Percentiles rank a stretch among this genome's conserved stretches.
These are phyloP conservation scores for Noctua fimbriata DNA, from an alignment of 2,888 invertebrate genomes.

Conservation along the genomic window DNA sequence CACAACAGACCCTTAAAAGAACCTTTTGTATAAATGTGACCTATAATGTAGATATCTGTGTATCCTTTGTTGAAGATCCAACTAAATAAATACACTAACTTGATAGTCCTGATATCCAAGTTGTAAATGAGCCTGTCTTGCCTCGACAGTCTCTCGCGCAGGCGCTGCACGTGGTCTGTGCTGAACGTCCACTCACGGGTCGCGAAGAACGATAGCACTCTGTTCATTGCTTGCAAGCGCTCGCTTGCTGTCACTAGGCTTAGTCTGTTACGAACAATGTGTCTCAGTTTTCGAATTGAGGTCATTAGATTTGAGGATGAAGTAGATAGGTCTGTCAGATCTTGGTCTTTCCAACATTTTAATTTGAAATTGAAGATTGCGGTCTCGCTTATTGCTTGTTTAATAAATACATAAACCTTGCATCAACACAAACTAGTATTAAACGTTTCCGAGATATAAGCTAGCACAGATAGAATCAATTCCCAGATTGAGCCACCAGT, in stretches of 20 bases:
- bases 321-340: too few species aligned
- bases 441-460: background rate
- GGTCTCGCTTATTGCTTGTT: background rate
- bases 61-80: too few species aligned
- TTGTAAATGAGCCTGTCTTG: slow-evolving; percentile 45
- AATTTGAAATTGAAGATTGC: background rate
- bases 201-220: slow-evolving; percentile 28
- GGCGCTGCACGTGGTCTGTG: slow-evolving; percentile 30
- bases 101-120: slow-evolving; percentile 41
- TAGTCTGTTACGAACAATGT: slow-evolving; percentile 16
- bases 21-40: too few species aligned
- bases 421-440: background rate
- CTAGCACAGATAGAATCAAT: background rate
- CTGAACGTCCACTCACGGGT: slow-evolving; percentile 47
- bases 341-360: background rate
- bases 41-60: too few species aligned
- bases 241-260: slow-evolving; percentile 34
- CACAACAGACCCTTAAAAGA: too few species aligned
- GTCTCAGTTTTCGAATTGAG: background rate
- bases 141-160: slow-evolving; percentile 32
- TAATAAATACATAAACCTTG: background rate
- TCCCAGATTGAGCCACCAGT: background rate
- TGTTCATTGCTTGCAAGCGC: slow-evolving; percentile 48
- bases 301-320: too few species aligned
- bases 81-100: slow-evolving; percentile 31